Evolutionary conservation across 2,888 invertebrate species (phyloP).

Genomic region (Bedellia somnulentella): DNA sequence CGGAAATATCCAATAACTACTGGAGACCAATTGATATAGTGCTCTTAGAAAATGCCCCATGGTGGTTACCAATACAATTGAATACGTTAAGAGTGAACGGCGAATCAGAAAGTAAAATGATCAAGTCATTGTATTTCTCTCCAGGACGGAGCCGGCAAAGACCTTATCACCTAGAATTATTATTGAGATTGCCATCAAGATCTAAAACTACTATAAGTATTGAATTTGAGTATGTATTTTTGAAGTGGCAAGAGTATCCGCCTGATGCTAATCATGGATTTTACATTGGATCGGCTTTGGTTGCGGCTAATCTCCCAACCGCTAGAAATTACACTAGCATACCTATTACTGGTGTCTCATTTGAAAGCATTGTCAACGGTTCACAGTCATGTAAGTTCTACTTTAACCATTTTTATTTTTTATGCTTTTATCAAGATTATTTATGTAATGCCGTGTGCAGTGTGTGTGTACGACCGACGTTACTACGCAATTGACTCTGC

Average conservation of each 20-base stretch:
- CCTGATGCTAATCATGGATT: conserved; percentile 99
- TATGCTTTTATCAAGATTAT: too few relatives aligned
- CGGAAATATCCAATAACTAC: conserved; percentile 80
- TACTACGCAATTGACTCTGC: too few relatives aligned
- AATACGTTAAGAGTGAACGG: conserved; percentile 80
- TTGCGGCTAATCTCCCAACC: conserved; percentile 76
- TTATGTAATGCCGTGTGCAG: too few relatives aligned
- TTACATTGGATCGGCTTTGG: conserved; percentile 87
- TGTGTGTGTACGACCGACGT: too few relatives aligned
- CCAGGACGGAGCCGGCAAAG: conserved; percentile 84
- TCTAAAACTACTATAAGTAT: conserved; percentile 81
- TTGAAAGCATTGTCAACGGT: conserved; percentile 67
- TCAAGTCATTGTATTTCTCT: conserved; percentile 53
- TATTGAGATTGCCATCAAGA: conserved; percentile 76
- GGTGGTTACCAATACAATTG: conserved; percentile 87
- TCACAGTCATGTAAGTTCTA: conserved; percentile 49
- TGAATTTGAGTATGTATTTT: conserved; percentile 92
- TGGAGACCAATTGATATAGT: conserved; percentile 75
- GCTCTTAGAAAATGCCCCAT: conserved; percentile 87
- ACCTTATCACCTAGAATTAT: conserved; percentile 86
- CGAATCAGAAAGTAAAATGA: conserved; percentile 58
- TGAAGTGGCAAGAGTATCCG: conserved; percentile 99
- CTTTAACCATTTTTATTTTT: conserved; percentile 4
- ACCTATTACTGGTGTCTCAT: conserved; percentile 71
- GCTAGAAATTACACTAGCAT: conserved; percentile 79